A percentile compares a stretch with the other conserved stretches of the same genome.
phyloP scores from a whole-genome alignment of 1,140 invertebrate genomes.

The Aphelenchoides avenae region DNA sequence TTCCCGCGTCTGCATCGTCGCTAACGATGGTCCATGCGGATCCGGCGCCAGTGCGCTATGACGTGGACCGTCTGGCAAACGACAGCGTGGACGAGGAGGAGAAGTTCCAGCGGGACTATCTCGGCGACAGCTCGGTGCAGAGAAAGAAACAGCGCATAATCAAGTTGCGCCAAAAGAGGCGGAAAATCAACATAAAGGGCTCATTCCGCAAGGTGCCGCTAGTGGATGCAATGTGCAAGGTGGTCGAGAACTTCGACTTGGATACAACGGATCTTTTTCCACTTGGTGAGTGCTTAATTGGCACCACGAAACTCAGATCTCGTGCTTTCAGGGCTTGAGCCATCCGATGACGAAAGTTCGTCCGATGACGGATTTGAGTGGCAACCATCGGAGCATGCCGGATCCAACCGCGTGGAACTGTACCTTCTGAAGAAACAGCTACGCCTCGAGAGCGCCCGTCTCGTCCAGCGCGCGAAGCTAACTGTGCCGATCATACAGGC shows the following conservation, averaged over 20 bases:
- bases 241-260: slow-evolving; percentile 39
- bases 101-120: slow-evolving; percentile 26
- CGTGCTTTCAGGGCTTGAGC: slow-evolving; percentile 35
- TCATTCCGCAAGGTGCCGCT: slow-evolving; percentile 31
- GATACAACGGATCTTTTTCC: slow-evolving; percentile 44
- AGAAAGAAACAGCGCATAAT: slow-evolving; percentile 35
- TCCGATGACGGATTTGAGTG: slow-evolving; percentile 35
- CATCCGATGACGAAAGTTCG: slow-evolving; percentile 39
- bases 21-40: no score
- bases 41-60: slow-evolving; percentile 7
- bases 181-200: slow-evolving; percentile 37
- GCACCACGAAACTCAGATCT: background rate
- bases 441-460: slow-evolving; percentile 21
- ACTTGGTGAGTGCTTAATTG: slow-evolving; percentile 26
- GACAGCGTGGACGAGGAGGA: slow-evolving; percentile 20
- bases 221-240: slow-evolving; percentile 44
- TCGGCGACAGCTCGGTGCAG: background rate
- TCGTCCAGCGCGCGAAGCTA: slow-evolving; percentile 34
- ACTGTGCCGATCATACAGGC: slow-evolving; percentile 36
- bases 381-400: background rate
- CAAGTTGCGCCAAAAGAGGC: slow-evolving; percentile 35
- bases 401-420: slow-evolving; percentile 25
- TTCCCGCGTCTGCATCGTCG: slow-evolving; percentile 6
- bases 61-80: slow-evolving; percentile 12
- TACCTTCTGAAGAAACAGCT: slow-evolving; percentile 42